A percentile compares a stretch with the other conserved stretches of the same genome.
phyloP scores from a whole-genome alignment of 2,113 vertebrate species.

The Anoura caudifer region DNA sequence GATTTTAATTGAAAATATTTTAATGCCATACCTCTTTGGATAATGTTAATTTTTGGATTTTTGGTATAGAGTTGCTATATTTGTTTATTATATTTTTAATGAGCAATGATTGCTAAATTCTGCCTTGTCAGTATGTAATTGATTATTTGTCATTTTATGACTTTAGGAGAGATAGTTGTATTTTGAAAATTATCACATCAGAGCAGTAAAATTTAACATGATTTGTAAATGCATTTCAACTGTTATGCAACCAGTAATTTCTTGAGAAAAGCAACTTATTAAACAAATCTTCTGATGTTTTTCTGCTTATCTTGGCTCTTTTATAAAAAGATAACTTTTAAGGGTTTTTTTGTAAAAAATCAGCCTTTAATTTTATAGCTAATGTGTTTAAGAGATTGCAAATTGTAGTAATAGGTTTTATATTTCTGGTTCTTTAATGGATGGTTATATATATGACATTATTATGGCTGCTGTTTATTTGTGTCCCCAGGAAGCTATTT shows the following conservation, averaged over 20 bases:
- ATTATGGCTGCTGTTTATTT: neutral
- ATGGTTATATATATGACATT: neutral
- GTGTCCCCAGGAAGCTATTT: conserved; percentile 3
- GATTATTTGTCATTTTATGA: neutral
- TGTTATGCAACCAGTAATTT: neutral
- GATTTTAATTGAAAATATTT: conserved; percentile 10
- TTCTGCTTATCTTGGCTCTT: neutral
- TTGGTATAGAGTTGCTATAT: neutral
- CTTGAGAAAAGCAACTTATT: neutral
- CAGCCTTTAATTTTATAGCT: conserved; percentile 38
- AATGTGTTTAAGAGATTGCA: conserved; percentile 31
- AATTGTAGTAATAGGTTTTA: conserved; percentile 14
- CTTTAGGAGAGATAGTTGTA: neutral
- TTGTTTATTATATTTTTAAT: conserved; percentile 41
- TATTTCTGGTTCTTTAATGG: neutral
- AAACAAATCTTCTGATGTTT: neutral
- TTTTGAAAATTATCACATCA: neutral
- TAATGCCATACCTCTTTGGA: neutral
- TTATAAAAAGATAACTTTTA: neutral
- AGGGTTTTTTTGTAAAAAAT: neutral
- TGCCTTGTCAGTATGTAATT: neutral
- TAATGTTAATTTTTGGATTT: neutral
- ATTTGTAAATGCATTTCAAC: neutral
- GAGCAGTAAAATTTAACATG: neutral
- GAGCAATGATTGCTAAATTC: neutral